Conservation (phyloP, 2,113 vertebrate genomes). For the Sylvilagus bachmani region DNA sequence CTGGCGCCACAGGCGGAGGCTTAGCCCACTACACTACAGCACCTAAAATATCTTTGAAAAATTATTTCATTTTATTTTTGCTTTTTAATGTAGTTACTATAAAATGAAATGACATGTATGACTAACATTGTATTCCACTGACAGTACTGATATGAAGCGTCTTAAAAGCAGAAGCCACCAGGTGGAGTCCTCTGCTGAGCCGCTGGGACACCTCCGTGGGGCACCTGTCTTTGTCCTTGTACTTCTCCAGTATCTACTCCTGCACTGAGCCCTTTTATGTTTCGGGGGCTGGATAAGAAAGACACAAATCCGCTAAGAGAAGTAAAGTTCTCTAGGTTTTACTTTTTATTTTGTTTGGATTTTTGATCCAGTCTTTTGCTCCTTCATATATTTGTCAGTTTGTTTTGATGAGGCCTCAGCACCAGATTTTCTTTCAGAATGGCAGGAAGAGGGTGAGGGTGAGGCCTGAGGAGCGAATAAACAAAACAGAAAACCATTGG, state of each 20-base stretch:
- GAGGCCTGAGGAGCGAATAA: slow-evolving; percentile 26
- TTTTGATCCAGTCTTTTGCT: slow-evolving; percentile 52
- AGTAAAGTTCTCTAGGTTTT: neutral
- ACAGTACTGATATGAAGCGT: neutral
- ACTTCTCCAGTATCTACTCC: neutral
- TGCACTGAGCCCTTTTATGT: neutral
- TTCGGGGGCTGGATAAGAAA: neutral
- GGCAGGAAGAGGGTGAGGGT: slow-evolving; percentile 64
- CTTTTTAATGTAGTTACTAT: neutral
- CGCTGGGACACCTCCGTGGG: rapidly evolving
- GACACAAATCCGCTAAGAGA: neutral
- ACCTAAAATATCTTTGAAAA: neutral
- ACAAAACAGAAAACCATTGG: slow-evolving; percentile 7
- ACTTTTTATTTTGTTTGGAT: slow-evolving; percentile 58
- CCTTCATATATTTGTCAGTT: slow-evolving; percentile 49
- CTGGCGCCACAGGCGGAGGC: too few relatives aligned
- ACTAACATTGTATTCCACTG: neutral
- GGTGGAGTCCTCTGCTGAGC: neutral
- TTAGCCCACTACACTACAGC: too few relatives aligned
- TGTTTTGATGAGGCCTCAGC: slow-evolving; percentile 59
- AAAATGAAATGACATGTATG: neutral
- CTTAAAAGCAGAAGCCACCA: neutral
- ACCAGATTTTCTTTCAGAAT: slow-evolving; percentile 74
- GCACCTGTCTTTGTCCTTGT: neutral
- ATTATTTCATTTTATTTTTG: neutral